Conservation (phyloP, 2,888 invertebrate species). For the Nephrotoma appendiculata region DNA sequence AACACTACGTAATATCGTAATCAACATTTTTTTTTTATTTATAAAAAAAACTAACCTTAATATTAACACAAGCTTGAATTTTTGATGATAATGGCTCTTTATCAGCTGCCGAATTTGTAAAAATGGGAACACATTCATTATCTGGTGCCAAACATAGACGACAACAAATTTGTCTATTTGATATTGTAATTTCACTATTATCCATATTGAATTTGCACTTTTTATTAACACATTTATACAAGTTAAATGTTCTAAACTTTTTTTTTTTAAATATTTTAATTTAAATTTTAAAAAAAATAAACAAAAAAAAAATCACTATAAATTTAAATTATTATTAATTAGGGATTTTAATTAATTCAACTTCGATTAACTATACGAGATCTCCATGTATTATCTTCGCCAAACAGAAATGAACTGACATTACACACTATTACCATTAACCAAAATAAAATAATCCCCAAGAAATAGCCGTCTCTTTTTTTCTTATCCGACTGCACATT, state of each 20-base stretch:
- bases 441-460: background rate
- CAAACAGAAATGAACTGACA: slow-evolving; percentile 8
- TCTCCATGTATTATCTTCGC: slow-evolving; percentile 2
- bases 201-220: slow-evolving; percentile 13
- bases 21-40: background rate
- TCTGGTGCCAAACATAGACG: slow-evolving; percentile 32
- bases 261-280: background rate
- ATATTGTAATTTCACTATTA: slow-evolving; percentile 16
- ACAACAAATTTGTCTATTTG: slow-evolving; percentile 29
- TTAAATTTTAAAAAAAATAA: background rate
- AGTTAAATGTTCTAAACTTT: background rate
- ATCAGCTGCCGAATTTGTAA: slow-evolving; percentile 33
- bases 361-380: background rate
- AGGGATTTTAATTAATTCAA: background rate
- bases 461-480: slow-evolving; percentile 1
- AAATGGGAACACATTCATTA: slow-evolving; percentile 33
- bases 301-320: background rate
- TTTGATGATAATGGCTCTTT: slow-evolving; percentile 31
- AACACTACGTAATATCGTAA: background rate
- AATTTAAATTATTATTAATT: slow-evolving; percentile 4
- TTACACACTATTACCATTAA: slow-evolving; percentile 4
- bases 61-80: slow-evolving; percentile 31
- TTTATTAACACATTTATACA: background rate
- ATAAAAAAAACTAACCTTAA: slow-evolving; percentile 27
- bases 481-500: background rate